A percentile compares a stretch with the other conserved stretches of the same genome.
Conservation (phyloP, 2,113 vertebrate species). For the Xerus inauris region DNA sequence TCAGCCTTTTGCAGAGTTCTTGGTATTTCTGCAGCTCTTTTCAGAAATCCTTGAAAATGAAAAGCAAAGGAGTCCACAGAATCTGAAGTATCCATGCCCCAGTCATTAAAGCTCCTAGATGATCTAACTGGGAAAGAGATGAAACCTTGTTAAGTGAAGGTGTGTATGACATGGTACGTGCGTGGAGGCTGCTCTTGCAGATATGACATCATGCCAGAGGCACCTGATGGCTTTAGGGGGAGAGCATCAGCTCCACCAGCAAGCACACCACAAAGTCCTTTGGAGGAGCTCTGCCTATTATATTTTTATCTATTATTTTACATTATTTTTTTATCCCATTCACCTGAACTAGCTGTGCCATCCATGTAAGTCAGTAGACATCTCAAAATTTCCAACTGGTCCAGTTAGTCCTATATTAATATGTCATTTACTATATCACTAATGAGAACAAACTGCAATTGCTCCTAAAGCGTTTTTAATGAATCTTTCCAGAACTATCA, state of each 20-base stretch:
- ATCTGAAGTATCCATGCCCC: not conserved
- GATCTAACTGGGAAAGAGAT: constrained; percentile 9
- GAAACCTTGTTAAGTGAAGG: not conserved
- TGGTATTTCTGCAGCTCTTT: constrained; percentile 76
- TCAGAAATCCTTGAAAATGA: constrained; percentile 53
- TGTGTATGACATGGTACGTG: not conserved
- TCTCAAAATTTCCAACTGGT: not conserved
- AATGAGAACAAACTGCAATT: not conserved
- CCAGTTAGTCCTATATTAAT: not conserved
- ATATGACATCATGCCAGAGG: not conserved
- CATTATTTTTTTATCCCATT: not conserved
- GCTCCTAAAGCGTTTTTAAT: constrained; percentile 9
- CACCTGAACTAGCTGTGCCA: not conserved
- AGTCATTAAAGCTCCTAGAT: not conserved
- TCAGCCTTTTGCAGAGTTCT: constrained; percentile 56
- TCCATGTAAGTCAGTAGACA: not conserved
- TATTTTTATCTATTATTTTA: not conserved
- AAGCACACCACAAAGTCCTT: not conserved
- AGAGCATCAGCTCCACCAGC: not conserved
- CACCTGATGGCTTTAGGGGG: too few species aligned
- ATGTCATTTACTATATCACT: not conserved
- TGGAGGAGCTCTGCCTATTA: not conserved
- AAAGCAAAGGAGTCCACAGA: constrained; percentile 33
- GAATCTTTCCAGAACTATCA: not conserved
- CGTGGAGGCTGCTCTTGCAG: not conserved